These are phyloP conservation scores for Wasmannia auropunctata DNA, from an alignment of 1,140 invertebrate species.

Conservation along the genomic window DNA sequence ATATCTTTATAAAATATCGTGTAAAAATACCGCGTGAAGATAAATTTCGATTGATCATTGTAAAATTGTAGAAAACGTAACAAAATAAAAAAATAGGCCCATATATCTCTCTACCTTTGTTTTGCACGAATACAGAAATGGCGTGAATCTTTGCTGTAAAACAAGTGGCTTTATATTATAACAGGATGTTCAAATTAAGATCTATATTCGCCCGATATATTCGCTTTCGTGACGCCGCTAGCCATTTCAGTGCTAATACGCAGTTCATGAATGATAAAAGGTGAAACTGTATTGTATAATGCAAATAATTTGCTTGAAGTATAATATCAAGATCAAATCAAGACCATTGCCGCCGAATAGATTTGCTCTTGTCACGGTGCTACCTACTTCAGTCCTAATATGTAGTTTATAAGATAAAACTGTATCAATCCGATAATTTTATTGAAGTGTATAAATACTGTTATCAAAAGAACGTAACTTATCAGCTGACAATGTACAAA, in stretches of 20 bases:
- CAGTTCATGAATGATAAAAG: conserved; percentile 75
- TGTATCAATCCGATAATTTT: background rate
- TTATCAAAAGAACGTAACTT: background rate
- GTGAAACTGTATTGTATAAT: conserved; percentile 55
- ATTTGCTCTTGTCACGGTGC: background rate
- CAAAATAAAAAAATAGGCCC: conserved; percentile 78
- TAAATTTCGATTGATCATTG: conserved; percentile 71
- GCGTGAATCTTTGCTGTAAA: conserved; percentile 10
- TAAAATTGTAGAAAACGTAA: conserved; percentile 70
- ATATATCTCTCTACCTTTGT: conserved; percentile 72
- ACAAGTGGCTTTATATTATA: conserved; percentile 32
- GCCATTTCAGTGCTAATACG: conserved; percentile 66
- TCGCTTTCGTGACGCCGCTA: conserved; percentile 12
- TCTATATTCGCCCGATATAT: background rate
- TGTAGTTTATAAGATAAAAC: conserved; percentile 70
- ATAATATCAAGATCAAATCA: conserved; percentile 28
- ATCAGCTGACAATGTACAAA: background rate
- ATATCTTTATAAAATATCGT: conserved; percentile 74
- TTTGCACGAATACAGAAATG: conserved; percentile 64
- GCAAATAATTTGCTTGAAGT: background rate
- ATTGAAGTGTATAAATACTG: background rate
- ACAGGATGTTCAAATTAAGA: conserved; percentile 23
- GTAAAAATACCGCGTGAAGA: conserved; percentile 60
- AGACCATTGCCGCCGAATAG: background rate
- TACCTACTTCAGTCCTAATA: conserved; percentile 65